Base-by-base conservation (phyloP, 1,140 invertebrate genomes). In the Drosophila santomea region DNA sequence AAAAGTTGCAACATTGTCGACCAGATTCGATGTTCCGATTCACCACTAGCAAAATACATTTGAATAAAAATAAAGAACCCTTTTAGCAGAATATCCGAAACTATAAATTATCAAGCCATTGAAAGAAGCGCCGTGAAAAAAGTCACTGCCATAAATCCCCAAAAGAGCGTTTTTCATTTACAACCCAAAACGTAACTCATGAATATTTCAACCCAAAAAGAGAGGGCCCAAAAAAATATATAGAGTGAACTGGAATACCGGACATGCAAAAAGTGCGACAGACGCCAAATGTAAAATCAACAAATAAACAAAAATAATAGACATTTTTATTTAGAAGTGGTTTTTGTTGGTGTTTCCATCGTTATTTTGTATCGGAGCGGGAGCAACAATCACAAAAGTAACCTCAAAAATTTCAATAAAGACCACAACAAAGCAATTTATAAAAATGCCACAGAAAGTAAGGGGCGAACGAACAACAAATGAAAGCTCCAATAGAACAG, bases 371-470 rank as follows among this genome's bases (percentile, higher is more conserved):
- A 62, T 43, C 41, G 38, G 14, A 54, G 48, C 73, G 61, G 58
- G 66, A 84, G 80, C 80, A 83, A 84, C 80, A 84, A 83, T 83
- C 81, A 80, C 69, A 86, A 86, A 82, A 88, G 83, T 86, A 86
- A 86, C 82, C 82, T 88, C 82, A 86, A 86, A 86, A 88, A 88
- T 86, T 86, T 86, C 82, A 86, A 86, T 86, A 88, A 86, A 86
- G 82, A 86, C 84, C 83, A 88, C 83, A 88, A 88, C 83, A 89
- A 88, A 89, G 84, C 83, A 88, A 89, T 88, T 88, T 88, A 80
- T 88, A 83, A 88, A 86, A 88, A 89, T 88, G 68, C 84, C 83
- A 89, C 52, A 89, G 54, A 44, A 14, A 47, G 52, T n/a, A 43
- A 25, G 15, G 52, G n/a, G 17, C 12, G 11, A 52, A 62, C 67